Percentiles rank a stretch among this genome's conserved stretches.
Conservation (phyloP, 2,797 vertebrate species). For the Rousettus madagascariensis region DNA sequence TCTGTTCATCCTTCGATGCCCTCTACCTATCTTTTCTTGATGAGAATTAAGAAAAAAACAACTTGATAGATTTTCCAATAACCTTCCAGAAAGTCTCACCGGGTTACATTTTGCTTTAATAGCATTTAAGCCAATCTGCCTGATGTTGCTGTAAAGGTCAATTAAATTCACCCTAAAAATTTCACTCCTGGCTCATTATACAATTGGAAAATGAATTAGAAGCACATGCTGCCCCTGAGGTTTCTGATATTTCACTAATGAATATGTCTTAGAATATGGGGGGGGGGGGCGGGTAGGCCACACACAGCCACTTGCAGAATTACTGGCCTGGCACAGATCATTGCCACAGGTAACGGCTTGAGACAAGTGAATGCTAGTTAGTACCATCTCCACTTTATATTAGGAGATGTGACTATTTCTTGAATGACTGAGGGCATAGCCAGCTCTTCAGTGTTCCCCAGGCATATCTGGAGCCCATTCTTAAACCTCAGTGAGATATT, state of each 20-base stretch:
- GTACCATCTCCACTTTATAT: not conserved
- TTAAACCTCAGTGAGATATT: not conserved
- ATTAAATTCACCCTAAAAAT: conserved; percentile 90
- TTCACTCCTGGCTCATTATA: conserved; percentile 88
- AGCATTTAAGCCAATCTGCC: conserved; percentile 87
- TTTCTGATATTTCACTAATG: conserved; percentile 87
- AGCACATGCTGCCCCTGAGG: conserved; percentile 86
- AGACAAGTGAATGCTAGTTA: not conserved
- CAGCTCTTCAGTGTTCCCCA: not conserved
- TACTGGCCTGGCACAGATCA: not conserved
- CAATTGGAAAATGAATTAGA: conserved; percentile 88
- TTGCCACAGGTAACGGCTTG: not conserved
- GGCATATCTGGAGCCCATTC: not conserved
- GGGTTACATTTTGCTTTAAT: conserved; percentile 85
- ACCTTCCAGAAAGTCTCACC: conserved; percentile 83
- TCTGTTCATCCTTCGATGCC: conserved; percentile 77
- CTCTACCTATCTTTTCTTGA: conserved; percentile 73
- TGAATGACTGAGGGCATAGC: not conserved
- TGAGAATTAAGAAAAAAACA: conserved; percentile 63
- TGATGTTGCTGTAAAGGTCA: conserved; percentile 88
- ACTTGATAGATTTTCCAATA: conserved; percentile 77
- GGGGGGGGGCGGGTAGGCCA: conserved; percentile 6
- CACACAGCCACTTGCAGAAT: accelerated
- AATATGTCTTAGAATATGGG: conserved; percentile 80
- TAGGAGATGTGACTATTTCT: not conserved